Evolutionary conservation across 2,113 vertebrate species (phyloP).

Genomic region (Anhinga anhinga): DNA sequence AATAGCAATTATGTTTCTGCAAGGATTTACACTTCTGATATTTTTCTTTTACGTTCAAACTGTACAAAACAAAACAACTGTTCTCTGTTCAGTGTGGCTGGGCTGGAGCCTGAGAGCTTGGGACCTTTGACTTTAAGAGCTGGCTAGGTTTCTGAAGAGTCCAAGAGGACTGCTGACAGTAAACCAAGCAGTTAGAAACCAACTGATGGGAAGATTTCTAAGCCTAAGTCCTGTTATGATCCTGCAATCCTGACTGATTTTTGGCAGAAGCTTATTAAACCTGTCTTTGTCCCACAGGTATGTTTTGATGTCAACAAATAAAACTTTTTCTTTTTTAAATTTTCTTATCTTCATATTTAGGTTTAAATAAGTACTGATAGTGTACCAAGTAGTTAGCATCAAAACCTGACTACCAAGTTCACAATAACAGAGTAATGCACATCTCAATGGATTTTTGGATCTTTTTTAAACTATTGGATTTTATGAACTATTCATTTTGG

Average conservation of each 20-base stretch:
- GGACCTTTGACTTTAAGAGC: not conserved
- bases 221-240: not conserved
- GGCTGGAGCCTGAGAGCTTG: not conserved
- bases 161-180: not conserved
- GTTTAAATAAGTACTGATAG: not conserved
- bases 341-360: accelerated
- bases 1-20: not conserved
- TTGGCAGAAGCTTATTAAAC: not conserved
- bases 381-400: not conserved
- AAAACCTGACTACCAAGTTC: not conserved
- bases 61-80: not conserved
- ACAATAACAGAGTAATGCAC: not conserved
- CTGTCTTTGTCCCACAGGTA: not conserved
- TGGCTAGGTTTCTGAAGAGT: not conserved
- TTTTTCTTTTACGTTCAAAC: not conserved
- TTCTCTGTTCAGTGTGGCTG: not conserved
- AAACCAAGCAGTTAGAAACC: not conserved
- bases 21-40: not conserved
- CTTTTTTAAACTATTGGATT: not conserved
- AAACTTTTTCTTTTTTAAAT: not conserved
- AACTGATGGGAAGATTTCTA: not conserved
- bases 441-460: not conserved
- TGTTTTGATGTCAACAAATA: not conserved
- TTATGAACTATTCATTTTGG: not conserved
- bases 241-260: not conserved